phyloP scores from a whole-genome alignment of 2,113 vertebrate genomes.

The Pseudopipra pipra region DNA sequence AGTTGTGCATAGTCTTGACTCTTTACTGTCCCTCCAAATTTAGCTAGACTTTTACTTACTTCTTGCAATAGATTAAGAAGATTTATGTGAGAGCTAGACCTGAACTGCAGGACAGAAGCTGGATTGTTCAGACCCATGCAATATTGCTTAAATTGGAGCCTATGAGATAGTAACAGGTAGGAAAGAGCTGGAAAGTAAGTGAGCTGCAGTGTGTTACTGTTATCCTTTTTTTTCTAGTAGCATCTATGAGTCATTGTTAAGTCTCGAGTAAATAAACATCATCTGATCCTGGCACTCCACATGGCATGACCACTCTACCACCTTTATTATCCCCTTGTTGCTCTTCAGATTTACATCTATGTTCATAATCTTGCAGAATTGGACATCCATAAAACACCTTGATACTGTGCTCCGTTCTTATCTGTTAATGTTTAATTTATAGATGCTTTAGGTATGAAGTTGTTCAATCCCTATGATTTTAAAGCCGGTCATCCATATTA shows the following conservation, averaged over 20 bases:
- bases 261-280: neutral
- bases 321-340: neutral
- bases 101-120: neutral
- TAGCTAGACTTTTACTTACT: neutral
- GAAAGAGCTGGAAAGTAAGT: neutral
- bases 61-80: neutral
- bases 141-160: neutral
- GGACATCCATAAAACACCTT: neutral
- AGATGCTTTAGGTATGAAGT: neutral
- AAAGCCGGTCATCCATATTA: neutral
- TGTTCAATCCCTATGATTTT: neutral
- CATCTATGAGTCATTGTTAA: neutral
- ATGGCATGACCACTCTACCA: neutral
- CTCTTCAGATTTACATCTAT: neutral
- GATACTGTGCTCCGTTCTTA: neutral
- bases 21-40: neutral
- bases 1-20: neutral
- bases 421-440: neutral
- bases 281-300: neutral
- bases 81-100: neutral
- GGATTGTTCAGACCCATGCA: neutral
- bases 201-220: neutral
- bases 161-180: neutral
- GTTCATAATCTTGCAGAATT: neutral
- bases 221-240: neutral